phyloP scores from a whole-genome alignment of 2,888 invertebrate species.

The Vandiemenella viatica region DNA sequence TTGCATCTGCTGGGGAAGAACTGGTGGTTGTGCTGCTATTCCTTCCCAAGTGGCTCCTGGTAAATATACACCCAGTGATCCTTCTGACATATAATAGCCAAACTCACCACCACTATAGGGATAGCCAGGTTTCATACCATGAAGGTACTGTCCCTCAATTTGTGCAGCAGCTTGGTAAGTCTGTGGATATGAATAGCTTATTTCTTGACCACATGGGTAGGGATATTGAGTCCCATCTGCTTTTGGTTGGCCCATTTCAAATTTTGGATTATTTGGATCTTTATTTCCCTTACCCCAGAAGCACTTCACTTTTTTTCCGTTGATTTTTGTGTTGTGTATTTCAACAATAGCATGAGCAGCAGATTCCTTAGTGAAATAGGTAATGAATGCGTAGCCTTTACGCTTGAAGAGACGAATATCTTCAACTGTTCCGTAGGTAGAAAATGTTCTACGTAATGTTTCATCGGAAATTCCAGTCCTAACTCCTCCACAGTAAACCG shows the following conservation, averaged over 20 bases:
- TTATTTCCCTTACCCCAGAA: slow-evolving; percentile 98
- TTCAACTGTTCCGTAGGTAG: slow-evolving; percentile 86
- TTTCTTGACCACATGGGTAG: slow-evolving; percentile 74
- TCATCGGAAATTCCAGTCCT: slow-evolving; percentile 89
- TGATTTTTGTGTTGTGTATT: slow-evolving; percentile 90
- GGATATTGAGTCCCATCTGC: slow-evolving; percentile 68
- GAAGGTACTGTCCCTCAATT: slow-evolving; percentile 58
- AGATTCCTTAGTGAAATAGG: slow-evolving; percentile 91
- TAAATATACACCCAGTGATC: slow-evolving; percentile 30
- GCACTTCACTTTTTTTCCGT: slow-evolving; percentile 91
- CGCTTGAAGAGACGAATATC: slow-evolving; percentile 97
- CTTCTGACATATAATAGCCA: slow-evolving; percentile 29
- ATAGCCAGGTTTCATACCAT: slow-evolving; percentile 54
- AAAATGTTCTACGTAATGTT: slow-evolving; percentile 88
- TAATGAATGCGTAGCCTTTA: slow-evolving; percentile 97
- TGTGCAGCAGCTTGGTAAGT: slow-evolving; percentile 41
- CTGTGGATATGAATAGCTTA: slow-evolving; percentile 86
- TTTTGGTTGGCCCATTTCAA: slow-evolving; percentile 35
- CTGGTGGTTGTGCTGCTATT: slow-evolving; percentile 22
- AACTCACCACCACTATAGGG: slow-evolving; percentile 31
- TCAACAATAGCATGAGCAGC: slow-evolving; percentile 95
- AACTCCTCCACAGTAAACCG: slow-evolving; percentile 96
- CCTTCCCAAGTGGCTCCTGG: slow-evolving; percentile 33
- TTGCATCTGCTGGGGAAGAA: slow-evolving; percentile 39
- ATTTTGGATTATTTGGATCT: slow-evolving; percentile 30